A percentile compares a stretch with the other conserved stretches of the same genome.
phyloP scores from a whole-genome alignment of 2,888 invertebrate genomes.

The Branchipolynoe longqiensis region DNA sequence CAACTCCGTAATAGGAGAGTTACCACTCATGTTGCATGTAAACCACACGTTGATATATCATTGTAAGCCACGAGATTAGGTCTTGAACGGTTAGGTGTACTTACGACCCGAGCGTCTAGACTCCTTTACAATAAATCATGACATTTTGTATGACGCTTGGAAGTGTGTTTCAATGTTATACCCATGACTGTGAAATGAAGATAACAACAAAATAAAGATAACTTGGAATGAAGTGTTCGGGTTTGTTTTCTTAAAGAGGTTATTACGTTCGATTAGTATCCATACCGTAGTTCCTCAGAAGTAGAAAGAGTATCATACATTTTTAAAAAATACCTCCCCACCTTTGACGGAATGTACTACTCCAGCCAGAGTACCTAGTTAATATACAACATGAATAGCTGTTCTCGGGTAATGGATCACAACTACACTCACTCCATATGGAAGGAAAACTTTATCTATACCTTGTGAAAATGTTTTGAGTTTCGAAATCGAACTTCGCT shows the following conservation, averaged over 20 bases:
- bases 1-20: background rate
- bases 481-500: too few species aligned
- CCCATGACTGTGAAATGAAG: conserved; percentile 55
- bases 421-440: too few species aligned
- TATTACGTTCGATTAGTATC: too few species aligned
- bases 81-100: conserved; percentile 31
- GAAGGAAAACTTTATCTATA: too few species aligned
- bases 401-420: too few species aligned
- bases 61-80: conserved; percentile 51
- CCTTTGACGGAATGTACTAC: too few species aligned
- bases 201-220: conserved; percentile 31
- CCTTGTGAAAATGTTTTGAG: too few species aligned
- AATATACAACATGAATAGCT: too few species aligned
- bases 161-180: conserved; percentile 58
- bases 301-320: too few species aligned
- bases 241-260: background rate
- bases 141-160: conserved; percentile 56
- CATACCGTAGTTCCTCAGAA: too few species aligned
- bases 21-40: conserved; percentile 34
- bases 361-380: too few species aligned
- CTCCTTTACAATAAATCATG: conserved; percentile 34
- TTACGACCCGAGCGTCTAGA: conserved; percentile 9
- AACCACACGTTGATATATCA: conserved; percentile 17
- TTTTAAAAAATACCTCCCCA: too few species aligned
- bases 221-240: conserved; percentile 1